These are phyloP conservation scores for Ibidorhyncha struthersii DNA, from an alignment of 2,113 vertebrate species.

Conservation along the genomic window DNA sequence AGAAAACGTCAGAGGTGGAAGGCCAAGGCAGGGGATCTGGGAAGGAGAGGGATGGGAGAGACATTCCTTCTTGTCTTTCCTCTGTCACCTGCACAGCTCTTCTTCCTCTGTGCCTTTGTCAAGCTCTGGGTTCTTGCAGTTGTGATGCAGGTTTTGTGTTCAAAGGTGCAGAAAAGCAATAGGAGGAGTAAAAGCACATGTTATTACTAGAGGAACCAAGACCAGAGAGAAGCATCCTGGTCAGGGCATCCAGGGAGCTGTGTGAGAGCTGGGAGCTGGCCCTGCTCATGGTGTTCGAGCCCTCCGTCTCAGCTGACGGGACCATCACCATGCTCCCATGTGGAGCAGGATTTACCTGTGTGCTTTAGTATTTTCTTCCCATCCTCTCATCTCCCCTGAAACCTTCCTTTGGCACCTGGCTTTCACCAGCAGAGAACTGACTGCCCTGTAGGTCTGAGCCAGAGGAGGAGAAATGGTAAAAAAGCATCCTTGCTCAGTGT, in stretches of 20 bases:
- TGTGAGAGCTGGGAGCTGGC: background rate
- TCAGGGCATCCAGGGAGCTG: background rate
- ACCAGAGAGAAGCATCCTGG: background rate
- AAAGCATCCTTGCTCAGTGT: background rate
- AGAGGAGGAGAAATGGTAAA: background rate
- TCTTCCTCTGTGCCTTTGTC: background rate
- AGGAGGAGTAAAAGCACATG: background rate
- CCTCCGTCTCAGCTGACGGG: background rate
- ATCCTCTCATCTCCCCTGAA: background rate
- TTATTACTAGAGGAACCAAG: background rate
- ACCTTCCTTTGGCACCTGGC: background rate
- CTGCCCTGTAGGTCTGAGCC: background rate
- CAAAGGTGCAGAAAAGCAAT: background rate
- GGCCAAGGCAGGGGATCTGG: background rate
- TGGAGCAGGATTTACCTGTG: background rate
- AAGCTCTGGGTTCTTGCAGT: background rate
- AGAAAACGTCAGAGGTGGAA: background rate
- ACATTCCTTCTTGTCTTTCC: background rate
- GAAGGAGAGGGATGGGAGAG: background rate
- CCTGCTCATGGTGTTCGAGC: fast-evolving
- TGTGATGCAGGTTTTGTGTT: background rate
- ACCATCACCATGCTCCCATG: fast-evolving
- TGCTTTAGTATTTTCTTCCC: background rate
- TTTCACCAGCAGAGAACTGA: background rate
- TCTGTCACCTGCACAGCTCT: background rate